A percentile compares a stretch with the other conserved stretches of the same genome.
These are phyloP conservation scores for Phalangium opilio DNA, from an alignment of 2,888 invertebrate species.

Conservation along the genomic window DNA sequence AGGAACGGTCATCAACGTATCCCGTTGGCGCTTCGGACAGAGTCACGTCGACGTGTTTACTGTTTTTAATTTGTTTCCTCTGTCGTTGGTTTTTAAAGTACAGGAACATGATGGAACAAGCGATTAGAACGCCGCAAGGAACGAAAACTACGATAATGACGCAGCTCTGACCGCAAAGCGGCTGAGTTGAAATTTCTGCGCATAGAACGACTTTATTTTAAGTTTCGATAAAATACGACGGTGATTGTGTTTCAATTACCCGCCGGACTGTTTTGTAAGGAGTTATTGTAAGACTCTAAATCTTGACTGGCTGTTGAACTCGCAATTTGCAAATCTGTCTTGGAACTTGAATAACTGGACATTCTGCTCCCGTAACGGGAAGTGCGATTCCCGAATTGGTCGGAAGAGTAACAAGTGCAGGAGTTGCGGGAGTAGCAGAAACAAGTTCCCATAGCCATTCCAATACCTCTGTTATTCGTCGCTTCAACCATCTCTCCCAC, in stretches of 20 bases:
- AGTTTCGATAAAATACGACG: too few relatives aligned
- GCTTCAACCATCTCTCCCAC: neutral
- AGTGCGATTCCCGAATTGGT: too few relatives aligned
- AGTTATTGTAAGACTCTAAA: too few relatives aligned
- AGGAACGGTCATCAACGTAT: constrained; percentile 26
- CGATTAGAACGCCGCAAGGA: too few relatives aligned
- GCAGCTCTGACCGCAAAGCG: too few relatives aligned
- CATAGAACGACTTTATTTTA: too few relatives aligned
- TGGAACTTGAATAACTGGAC: too few relatives aligned
- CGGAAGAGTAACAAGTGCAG: constrained; percentile 32
- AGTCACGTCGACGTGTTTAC: constrained; percentile 27
- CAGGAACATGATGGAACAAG: neutral
- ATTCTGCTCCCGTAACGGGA: too few relatives aligned
- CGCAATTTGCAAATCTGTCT: too few relatives aligned
- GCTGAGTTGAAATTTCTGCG: too few relatives aligned
- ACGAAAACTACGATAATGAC: too few relatives aligned
- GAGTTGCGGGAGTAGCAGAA: constrained; percentile 34
- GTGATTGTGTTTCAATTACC: neutral
- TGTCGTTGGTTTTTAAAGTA: constrained; percentile 9
- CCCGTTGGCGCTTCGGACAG: constrained; percentile 30
- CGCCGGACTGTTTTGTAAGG: neutral
- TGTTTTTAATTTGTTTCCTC: constrained; percentile 20
- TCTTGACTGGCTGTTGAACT: too few relatives aligned
- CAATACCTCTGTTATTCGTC: constrained; percentile 31
- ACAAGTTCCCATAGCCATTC: constrained; percentile 37